These are phyloP conservation scores for Lochmaea crataegi DNA, from an alignment of 2,888 invertebrate species.

Conservation along the genomic window DNA sequence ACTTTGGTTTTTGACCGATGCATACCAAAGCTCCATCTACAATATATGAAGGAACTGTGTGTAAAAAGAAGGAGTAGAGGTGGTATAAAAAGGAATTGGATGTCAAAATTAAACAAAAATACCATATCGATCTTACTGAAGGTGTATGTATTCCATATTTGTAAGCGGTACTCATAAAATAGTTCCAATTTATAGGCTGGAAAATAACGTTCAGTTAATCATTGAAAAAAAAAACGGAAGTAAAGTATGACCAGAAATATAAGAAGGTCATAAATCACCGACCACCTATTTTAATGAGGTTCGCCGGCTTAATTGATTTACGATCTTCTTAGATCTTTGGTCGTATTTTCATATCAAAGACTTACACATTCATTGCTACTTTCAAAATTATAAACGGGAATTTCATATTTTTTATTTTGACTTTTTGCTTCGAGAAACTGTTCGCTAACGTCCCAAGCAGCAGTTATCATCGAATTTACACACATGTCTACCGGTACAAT, in stretches of 20 bases:
- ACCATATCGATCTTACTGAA: constrained; percentile 76
- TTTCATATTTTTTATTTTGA: constrained; percentile 56
- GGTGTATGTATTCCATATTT: constrained; percentile 71
- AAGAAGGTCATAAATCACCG: no score
- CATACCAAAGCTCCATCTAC: constrained; percentile 69
- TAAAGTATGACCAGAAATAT: no score
- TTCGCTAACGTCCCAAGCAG: constrained; percentile 75
- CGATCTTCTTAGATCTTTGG: no score
- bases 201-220: constrained; percentile 4
- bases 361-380: constrained; percentile 79
- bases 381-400: constrained; percentile 88
- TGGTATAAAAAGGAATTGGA: constrained; percentile 70
- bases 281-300: no score
- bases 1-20: constrained; percentile 73
- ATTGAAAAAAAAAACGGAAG: no score
- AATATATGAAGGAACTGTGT: constrained; percentile 74
- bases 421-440: constrained; percentile 35
- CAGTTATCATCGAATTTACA: constrained; percentile 83
- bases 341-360: no score
- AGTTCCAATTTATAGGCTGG: constrained; percentile 80
- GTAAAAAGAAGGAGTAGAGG: constrained; percentile 73
- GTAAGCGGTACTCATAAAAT: constrained; percentile 71
- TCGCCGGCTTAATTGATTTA: no score
- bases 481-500: constrained; percentile 83
- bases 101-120: constrained; percentile 74